Conservation (phyloP, 2,888 invertebrate genomes). For the Carpatolechia fugitivella region DNA sequence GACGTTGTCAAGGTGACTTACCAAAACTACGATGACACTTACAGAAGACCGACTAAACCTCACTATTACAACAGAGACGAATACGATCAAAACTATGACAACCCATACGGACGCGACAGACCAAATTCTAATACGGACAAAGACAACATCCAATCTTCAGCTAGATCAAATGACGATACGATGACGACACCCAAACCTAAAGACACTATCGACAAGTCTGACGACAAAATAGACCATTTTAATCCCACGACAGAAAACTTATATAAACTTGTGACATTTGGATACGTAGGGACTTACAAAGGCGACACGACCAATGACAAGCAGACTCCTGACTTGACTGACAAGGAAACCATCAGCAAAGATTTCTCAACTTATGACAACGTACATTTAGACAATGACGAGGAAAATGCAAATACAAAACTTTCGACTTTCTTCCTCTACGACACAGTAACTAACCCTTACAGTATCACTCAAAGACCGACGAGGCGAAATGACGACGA, state of each 20-base stretch:
- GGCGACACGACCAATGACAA: slow-evolving; percentile 36
- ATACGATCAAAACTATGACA: slow-evolving; percentile 33
- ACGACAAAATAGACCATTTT: slow-evolving; percentile 28
- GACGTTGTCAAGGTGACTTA: slow-evolving; percentile 73
- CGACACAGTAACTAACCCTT: slow-evolving; percentile 67
- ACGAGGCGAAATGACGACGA: slow-evolving; percentile 64
- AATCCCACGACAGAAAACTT: slow-evolving; percentile 57
- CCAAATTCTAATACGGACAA: slow-evolving; percentile 47
- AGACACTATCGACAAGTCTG: slow-evolving; percentile 34
- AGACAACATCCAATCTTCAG: slow-evolving; percentile 51
- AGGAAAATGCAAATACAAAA: slow-evolving; percentile 36
- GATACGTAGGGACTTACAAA: slow-evolving; percentile 71
- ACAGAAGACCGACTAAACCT: slow-evolving; percentile 63
- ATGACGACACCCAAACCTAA: slow-evolving; percentile 28
- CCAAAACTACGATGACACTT: slow-evolving; percentile 70
- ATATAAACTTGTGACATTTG: slow-evolving; percentile 71
- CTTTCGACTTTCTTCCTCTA: slow-evolving; percentile 66
- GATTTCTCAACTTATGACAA: slow-evolving; percentile 55
- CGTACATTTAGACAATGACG: slow-evolving; percentile 25
- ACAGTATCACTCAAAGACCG: slow-evolving; percentile 53
- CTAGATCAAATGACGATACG: slow-evolving; percentile 58
- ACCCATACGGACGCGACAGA: slow-evolving; percentile 50
- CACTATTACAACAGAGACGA: slow-evolving; percentile 55
- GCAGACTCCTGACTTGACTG: slow-evolving; percentile 21
- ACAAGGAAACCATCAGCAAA: slow-evolving; percentile 50